Evolutionary conservation across 92 coral and sea anemone species (phyloP).

Genomic region (Chrysogorgia sp.): DNA sequence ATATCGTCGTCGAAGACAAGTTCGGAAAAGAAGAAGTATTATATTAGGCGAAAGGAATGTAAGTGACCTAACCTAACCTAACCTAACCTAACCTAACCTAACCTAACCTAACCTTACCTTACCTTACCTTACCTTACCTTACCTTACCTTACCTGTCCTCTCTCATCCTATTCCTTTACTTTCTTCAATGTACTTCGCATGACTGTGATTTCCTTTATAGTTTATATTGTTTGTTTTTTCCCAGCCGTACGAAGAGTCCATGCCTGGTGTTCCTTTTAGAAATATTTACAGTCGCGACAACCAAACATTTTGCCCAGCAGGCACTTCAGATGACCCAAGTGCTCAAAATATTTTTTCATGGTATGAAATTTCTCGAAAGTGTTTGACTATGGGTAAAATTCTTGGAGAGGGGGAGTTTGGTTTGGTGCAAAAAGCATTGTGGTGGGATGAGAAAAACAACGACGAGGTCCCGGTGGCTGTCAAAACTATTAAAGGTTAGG

Average conservation of each 20-base stretch:
- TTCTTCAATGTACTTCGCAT: not conserved
- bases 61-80: too few species aligned
- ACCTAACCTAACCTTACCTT: too few species aligned
- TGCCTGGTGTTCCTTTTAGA: constrained; percentile 15
- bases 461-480: constrained; percentile 66
- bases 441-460: constrained; percentile 64
- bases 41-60: too few species aligned
- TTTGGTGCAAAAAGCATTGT: constrained; percentile 69
- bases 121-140: not conserved
- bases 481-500: constrained; percentile 77
- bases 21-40: too few species aligned
- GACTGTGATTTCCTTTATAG: not conserved
- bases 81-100: too few species aligned
- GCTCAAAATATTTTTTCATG: too few species aligned
- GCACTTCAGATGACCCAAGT: not conserved
- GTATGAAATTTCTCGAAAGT: constrained; percentile 85
- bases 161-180: not conserved
- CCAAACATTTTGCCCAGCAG: not conserved
- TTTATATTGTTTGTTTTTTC: not conserved
- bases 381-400: constrained; percentile 66
- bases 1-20: too few species aligned
- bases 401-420: constrained; percentile 96
- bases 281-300: not conserved
- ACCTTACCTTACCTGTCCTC: not conserved
- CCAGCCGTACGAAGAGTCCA: constrained; percentile 23